Base-by-base conservation (phyloP, 2,113 vertebrate genomes). In the Ptilorrhoa leucosticta region DNA sequence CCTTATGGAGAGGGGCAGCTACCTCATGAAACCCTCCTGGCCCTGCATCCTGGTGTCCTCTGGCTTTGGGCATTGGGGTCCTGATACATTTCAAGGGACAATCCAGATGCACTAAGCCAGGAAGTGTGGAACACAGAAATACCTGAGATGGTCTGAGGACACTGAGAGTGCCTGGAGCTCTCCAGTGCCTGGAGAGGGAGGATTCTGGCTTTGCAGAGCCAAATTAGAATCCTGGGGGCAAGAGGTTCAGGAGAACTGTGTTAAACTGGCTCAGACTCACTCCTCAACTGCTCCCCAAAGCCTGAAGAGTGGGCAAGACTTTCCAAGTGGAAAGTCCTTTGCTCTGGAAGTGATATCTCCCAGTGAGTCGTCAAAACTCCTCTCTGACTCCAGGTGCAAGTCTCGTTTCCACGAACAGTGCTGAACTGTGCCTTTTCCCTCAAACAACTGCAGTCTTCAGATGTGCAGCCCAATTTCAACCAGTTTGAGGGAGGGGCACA, bases 171-270 rank as follows among this genome's bases (percentile, higher is more conserved):
- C 18, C 11, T n/a, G 53, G 28, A 35, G 28, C 12, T n/a, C n/a
- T n/a, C n/a, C n/a, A n/a, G n/a, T n/a, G n/a, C n/a, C n/a, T n/a
- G n/a, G n/a, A n/a, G n/a, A 39, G 47, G 61, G 48, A 23, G 2
- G 5, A 39, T 79, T 91, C 66, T 58, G 35, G 39, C 12, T 84
- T 65, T 83, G 44, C 30, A 56, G 20, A 20, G 47, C 37, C 15
- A 3, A 15, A 0, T 11, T 31, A 61, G 18, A 65, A 7, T 35
- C 15, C 39, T 66, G n/a, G 28, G 11, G 22, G 5, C 4, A 47
- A 60, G 16, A 89, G 10, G 11, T n/a, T 50, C 33, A 60, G 51
- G 17, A 76, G 13, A 93, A 89, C 76, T 0, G 1, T 47, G 24
- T 76, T n/a, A 63, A 60, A 44, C 11, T 61, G 54, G 8, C 35